Base-by-base conservation (phyloP, 1,140 invertebrate genomes). In the Neuroterus valhalla region DNA sequence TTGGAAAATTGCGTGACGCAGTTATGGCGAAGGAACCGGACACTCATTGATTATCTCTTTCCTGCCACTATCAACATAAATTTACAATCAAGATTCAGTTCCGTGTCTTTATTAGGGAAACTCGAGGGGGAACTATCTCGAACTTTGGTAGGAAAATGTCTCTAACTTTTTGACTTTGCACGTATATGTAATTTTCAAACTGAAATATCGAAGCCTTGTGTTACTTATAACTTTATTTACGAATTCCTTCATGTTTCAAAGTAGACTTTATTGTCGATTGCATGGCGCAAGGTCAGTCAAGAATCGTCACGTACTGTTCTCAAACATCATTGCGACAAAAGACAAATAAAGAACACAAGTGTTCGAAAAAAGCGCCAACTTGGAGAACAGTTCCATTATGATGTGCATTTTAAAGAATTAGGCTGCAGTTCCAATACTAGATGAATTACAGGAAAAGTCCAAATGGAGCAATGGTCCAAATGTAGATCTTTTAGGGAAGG, bases 341-440 rank as follows among this genome's bases (percentile, higher is more conserved):
- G 68, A 71, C 76, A 76, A 44, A 74, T 48, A 74, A 77, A 71
- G 50, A 50, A 69, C 70, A 66, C 62, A 10, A 48, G 50, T 52
- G 73, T 52, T 50, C 71, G 71, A 74, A 76, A 75, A 78, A 75
- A 81, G 75, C 72, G 73, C 19, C 77, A 81, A 76, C 73, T 78
- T 69, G 74, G 76, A 48, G 3, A 17, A n/a, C 4, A n/a, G 17
- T 48, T 48, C 8, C 8, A 17, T 38, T 8, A 38, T 38, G 0
- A 38, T 38, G 5, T 38, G 31, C 31, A 19, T 19, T 38, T 38
- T n/a, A 62, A 62, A 62, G 23, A 1, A 15, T 15, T 3, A 62
- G n/a, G 23, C 8, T 23, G n/a, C 23, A 62, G 23, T 21, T 62
- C 11, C 10, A 26, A 15, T 38, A 38, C 6, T 38, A 38, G 31